Evolutionary conservation across 2,888 invertebrate species (phyloP).

Genomic region (Smittia aterrima): DNA sequence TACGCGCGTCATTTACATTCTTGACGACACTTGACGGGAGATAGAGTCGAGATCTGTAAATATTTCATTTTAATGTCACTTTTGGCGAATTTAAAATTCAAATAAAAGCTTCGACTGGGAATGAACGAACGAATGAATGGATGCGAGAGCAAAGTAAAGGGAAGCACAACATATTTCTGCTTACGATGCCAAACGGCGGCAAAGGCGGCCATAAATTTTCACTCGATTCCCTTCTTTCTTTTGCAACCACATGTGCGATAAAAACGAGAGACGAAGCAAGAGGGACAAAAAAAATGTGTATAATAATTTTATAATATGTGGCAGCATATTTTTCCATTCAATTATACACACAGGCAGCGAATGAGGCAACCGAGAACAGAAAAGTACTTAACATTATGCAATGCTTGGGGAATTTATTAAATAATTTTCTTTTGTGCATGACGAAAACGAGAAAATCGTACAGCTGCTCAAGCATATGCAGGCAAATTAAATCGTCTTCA

Average conservation of each 20-base stretch:
- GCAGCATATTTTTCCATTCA: slow-evolving; percentile 23
- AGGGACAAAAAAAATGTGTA: background rate
- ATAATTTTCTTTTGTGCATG: background rate
- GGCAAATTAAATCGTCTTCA: no score
- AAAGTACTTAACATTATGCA: background rate
- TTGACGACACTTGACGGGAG: background rate
- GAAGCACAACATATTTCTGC: background rate
- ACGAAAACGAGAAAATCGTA: no score
- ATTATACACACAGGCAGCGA: background rate
- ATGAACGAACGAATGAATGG: no score
- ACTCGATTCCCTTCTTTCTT: background rate
- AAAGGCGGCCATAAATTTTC: slow-evolving; percentile 2
- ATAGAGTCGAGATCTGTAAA: background rate
- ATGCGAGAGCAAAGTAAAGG: background rate
- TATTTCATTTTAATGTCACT: slow-evolving; percentile 25
- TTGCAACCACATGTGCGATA: slow-evolving; percentile 13
- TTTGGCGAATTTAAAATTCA: slow-evolving; percentile 20
- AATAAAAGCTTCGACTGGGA: slow-evolving; percentile 7
- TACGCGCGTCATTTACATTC: background rate
- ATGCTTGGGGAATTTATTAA: background rate
- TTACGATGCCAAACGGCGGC: slow-evolving; percentile 4
- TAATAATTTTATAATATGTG: slow-evolving; percentile 23
- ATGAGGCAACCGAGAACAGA: background rate
- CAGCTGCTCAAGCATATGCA: no score
- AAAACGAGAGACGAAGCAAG: background rate